Percentiles rank a stretch among this genome's conserved stretches.
Conservation (phyloP, 2,797 vertebrate genomes). For the Hippoglossus hippoglossus region DNA sequence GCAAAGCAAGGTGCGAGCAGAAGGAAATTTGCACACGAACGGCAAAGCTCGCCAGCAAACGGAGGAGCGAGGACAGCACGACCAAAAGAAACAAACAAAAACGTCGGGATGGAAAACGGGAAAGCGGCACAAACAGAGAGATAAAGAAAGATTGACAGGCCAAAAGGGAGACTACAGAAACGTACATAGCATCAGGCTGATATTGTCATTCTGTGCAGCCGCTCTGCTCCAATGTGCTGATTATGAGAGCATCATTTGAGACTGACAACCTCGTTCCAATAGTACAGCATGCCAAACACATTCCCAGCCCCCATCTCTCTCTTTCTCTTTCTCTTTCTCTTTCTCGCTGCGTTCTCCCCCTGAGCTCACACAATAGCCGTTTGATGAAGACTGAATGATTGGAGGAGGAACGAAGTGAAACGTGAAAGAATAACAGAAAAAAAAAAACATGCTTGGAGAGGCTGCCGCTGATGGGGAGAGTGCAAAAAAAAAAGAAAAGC, state of each 20-base stretch:
- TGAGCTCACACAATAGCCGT: constrained; percentile 76
- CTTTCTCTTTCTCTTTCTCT: constrained; percentile 43
- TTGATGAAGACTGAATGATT: constrained; percentile 80
- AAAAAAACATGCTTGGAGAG: constrained; percentile 43
- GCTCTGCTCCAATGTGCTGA: constrained; percentile 68
- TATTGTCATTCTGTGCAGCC: constrained; percentile 73
- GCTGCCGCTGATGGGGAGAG: constrained; percentile 42
- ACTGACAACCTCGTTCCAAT: constrained; percentile 73
- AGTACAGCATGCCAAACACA: constrained; percentile 69
- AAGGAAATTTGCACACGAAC: constrained; percentile 52
- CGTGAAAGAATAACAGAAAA: constrained; percentile 48
- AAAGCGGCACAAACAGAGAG: constrained; percentile 33
- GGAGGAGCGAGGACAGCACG: constrained; percentile 9
- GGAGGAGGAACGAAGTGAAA: constrained; percentile 63
- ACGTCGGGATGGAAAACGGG: constrained; percentile 16
- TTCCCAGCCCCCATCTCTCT: constrained; percentile 57
- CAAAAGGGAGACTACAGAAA: constrained; percentile 64
- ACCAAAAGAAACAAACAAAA: constrained; percentile 43
- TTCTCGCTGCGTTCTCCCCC: constrained; percentile 46
- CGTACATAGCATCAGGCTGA: constrained; percentile 49
- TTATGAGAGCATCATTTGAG: constrained; percentile 78
- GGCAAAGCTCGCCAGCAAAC: constrained; percentile 31
- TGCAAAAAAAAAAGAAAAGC: constrained; percentile 12
- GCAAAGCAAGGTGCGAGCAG: constrained; percentile 31
- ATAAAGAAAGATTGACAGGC: constrained; percentile 66